phyloP scores from a whole-genome alignment of 2,888 invertebrate genomes.

The Andricus curvator region DNA sequence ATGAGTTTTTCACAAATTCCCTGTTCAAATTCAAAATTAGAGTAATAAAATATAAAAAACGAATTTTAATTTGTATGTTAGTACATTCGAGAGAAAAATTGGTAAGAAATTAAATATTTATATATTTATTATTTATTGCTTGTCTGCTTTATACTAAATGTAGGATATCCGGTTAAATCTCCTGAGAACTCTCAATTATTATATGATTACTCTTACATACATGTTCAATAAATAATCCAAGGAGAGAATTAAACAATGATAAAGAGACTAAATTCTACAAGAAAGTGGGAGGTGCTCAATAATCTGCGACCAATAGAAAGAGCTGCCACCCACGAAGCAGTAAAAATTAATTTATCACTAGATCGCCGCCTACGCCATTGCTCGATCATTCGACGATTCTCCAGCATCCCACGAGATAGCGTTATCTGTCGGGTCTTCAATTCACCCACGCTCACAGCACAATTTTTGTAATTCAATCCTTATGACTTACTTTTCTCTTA shows the following conservation, averaged over 20 bases:
- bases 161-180: no score
- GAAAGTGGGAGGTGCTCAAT: background rate
- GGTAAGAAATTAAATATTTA: no score
- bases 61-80: no score
- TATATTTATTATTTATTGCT: no score
- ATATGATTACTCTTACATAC: background rate
- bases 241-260: background rate
- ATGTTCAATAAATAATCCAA: background rate
- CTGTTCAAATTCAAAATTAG: no score
- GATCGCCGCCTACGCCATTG: conserved; percentile 5
- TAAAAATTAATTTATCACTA: conserved; percentile 18
- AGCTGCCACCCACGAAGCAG: conserved; percentile 3
- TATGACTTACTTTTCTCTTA: no score
- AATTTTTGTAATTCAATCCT: no score
- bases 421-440: conserved; percentile 61
- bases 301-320: background rate
- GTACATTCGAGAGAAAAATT: no score
- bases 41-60: no score
- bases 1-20: no score
- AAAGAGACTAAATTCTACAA: background rate
- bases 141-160: no score
- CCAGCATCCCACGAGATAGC: conserved; percentile 65
- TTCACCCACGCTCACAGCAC: background rate
- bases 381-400: conserved; percentile 45
- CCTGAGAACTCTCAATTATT: background rate